These are phyloP conservation scores for Spilogale gracilis DNA, from an alignment of 2,113 vertebrate species.

Conservation along the genomic window DNA sequence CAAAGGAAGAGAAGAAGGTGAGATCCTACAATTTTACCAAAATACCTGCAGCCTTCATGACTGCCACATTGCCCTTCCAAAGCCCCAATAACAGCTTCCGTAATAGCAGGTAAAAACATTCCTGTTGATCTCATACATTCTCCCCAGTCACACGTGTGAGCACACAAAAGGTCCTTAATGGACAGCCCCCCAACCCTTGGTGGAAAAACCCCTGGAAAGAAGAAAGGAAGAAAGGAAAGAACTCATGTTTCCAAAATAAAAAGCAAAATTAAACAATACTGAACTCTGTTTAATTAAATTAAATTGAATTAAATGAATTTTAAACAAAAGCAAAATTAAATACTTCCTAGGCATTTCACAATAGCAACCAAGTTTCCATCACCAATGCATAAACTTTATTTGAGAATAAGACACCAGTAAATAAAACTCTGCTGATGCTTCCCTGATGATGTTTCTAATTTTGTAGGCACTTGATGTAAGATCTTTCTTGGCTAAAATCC, in stretches of 20 bases:
- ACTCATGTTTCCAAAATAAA: not conserved
- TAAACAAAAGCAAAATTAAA: constrained; percentile 52
- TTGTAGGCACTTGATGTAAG: constrained; percentile 41
- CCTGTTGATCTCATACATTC: not conserved
- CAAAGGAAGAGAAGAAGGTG: not conserved
- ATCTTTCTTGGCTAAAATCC: constrained; percentile 39
- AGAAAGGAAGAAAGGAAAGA: not conserved
- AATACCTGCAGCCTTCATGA: not conserved
- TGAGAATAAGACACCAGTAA: constrained; percentile 39
- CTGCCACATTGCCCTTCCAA: not conserved
- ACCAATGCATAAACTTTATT: constrained; percentile 10
- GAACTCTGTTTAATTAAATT: not conserved
- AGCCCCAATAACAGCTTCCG: not conserved
- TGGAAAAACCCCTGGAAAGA: constrained; percentile 8
- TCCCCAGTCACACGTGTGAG: not conserved
- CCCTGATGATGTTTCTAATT: not conserved
- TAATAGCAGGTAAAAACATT: not conserved
- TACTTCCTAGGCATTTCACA: not conserved
- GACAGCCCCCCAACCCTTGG: not conserved
- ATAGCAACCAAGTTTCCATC: not conserved
- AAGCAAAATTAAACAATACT: constrained; percentile 23
- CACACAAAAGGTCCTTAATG: not conserved
- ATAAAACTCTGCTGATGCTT: not conserved
- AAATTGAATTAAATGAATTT: not conserved
- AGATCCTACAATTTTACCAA: not conserved